Percentiles rank a stretch among this genome's conserved stretches.
These are phyloP conservation scores for Odobenus rosmarus DNA, from an alignment of 2,113 vertebrate genomes.

Conservation along the genomic window DNA sequence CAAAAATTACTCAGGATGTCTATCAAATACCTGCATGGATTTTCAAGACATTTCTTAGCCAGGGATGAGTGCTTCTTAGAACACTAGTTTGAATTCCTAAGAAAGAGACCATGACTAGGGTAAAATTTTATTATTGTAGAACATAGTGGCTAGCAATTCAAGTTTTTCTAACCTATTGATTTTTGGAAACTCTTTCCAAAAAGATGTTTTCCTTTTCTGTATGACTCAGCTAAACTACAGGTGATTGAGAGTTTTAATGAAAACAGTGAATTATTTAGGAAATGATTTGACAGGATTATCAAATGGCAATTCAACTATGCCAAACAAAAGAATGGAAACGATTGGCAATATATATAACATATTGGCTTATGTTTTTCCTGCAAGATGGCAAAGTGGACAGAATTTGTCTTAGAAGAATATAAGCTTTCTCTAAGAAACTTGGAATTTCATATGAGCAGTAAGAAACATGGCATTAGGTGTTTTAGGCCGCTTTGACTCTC, in stretches of 20 bases:
- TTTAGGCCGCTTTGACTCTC: constrained; percentile 29
- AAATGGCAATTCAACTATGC: neutral
- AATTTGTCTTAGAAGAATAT: constrained; percentile 15
- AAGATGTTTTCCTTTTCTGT: neutral
- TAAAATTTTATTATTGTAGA: neutral
- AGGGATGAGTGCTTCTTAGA: neutral
- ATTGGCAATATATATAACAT: constrained; percentile 58
- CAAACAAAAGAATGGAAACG: constrained; percentile 43
- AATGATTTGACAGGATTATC: constrained; percentile 39
- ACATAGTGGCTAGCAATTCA: neutral
- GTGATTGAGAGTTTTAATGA: neutral
- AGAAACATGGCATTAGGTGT: constrained; percentile 13
- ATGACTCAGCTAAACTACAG: neutral
- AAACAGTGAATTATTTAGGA: constrained; percentile 33
- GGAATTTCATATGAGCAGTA: constrained; percentile 16
- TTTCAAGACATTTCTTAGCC: neutral
- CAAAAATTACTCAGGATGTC: neutral
- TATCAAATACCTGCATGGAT: neutral
- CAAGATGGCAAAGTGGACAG: neutral
- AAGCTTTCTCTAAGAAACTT: constrained; percentile 13
- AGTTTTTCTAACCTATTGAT: neutral
- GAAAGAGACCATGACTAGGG: neutral
- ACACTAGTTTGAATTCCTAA: neutral
- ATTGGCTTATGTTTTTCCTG: neutral
- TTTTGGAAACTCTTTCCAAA: constrained; percentile 1